Conservation (phyloP, 2,888 invertebrate genomes). For the Yponomeuta sedellus region DNA sequence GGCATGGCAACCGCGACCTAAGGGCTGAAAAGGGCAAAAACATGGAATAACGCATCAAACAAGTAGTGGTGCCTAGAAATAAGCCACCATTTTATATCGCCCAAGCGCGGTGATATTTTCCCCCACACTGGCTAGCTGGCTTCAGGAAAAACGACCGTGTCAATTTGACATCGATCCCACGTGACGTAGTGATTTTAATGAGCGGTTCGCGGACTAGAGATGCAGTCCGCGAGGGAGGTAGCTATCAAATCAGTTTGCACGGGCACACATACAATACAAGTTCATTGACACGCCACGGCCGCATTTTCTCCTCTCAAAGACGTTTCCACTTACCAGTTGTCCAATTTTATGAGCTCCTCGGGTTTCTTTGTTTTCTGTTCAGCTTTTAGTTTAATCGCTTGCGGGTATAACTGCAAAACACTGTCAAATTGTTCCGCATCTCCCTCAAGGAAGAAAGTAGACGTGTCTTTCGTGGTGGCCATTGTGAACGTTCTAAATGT, state of each 20-base stretch:
- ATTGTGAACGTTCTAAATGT: slow-evolving; percentile 81
- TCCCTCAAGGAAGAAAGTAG: slow-evolving; percentile 95
- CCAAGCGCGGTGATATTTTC: slow-evolving; percentile 72
- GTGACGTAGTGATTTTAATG: slow-evolving; percentile 84
- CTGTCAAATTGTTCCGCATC: slow-evolving; percentile 90
- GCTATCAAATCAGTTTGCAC: slow-evolving; percentile 79
- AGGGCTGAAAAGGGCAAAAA: slow-evolving; percentile 34
- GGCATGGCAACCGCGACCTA: neutral
- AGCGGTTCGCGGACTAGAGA: slow-evolving; percentile 79
- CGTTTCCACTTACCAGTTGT: slow-evolving; percentile 91
- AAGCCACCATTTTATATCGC: slow-evolving; percentile 77
- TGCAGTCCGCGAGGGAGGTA: slow-evolving; percentile 80
- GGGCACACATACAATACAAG: slow-evolving; percentile 78
- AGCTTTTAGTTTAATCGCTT: slow-evolving; percentile 93
- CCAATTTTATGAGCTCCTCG: slow-evolving; percentile 95
- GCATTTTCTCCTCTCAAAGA: slow-evolving; percentile 75
- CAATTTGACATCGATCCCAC: slow-evolving; percentile 84
- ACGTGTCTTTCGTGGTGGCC: slow-evolving; percentile 92
- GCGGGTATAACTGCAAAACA: slow-evolving; percentile 93
- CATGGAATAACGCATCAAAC: slow-evolving; percentile 52
- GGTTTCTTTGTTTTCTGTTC: slow-evolving; percentile 94
- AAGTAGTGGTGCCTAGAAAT: slow-evolving; percentile 58
- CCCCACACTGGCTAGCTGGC: slow-evolving; percentile 52
- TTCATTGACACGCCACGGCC: slow-evolving; percentile 78
- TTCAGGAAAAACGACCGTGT: slow-evolving; percentile 75